These are phyloP conservation scores for Diadumene lineata DNA, from an alignment of 92 coral and sea anemone species.

Conservation along the genomic window DNA sequence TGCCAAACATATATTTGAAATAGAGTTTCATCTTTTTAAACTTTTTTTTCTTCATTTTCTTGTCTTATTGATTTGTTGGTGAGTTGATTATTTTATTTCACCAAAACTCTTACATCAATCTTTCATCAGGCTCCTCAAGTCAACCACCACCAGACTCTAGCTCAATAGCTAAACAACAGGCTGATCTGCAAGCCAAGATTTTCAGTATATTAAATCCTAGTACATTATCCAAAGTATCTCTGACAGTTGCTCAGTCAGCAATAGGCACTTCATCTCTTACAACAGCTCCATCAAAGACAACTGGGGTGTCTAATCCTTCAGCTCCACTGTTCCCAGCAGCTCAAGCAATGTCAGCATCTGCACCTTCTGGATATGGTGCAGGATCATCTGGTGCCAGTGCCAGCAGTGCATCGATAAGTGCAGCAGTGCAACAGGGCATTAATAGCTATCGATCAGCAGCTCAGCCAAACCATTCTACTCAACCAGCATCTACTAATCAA, in stretches of 20 bases:
- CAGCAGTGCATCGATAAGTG: background rate
- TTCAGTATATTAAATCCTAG: constrained; percentile 93
- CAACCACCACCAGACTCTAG: constrained; percentile 82
- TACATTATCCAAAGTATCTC: constrained; percentile 39
- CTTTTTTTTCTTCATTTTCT: background rate
- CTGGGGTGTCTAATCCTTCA: constrained; percentile 24
- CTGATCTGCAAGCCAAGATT: constrained; percentile 98
- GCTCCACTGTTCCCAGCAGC: constrained; percentile 62
- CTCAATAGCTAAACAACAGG: constrained; percentile 98
- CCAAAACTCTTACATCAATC: constrained; percentile 34
- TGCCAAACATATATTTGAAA: too few species aligned
- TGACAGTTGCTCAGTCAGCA: constrained; percentile 37
- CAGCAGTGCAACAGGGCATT: background rate
- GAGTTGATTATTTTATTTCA: background rate
- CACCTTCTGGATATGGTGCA: constrained; percentile 30
- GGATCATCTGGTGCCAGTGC: constrained; percentile 20
- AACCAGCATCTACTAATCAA: constrained; percentile 18
- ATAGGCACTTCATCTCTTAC: constrained; percentile 31
- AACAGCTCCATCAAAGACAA: constrained; percentile 12
- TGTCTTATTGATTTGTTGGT: background rate
- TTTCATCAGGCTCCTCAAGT: constrained; percentile 64
- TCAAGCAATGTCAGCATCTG: constrained; percentile 33
- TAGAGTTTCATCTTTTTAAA: too few species aligned
- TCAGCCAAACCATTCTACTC: constrained; percentile 7
- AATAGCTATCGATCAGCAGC: constrained; percentile 23